Percentiles rank a stretch among this genome's conserved stretches.
These are phyloP conservation scores for Procapra przewalskii DNA, from an alignment of 2,113 vertebrate genomes.

Conservation along the genomic window DNA sequence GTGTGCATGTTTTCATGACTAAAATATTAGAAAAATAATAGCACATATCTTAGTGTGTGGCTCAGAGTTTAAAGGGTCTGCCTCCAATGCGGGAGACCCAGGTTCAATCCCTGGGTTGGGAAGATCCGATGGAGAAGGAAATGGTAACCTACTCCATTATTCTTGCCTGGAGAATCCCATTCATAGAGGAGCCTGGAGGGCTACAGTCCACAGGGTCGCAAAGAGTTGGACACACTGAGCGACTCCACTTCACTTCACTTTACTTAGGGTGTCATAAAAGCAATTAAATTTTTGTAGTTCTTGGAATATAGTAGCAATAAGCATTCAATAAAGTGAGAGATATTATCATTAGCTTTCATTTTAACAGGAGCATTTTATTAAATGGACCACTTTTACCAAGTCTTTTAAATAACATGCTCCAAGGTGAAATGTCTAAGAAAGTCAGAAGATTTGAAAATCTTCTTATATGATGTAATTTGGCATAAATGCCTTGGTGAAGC, in stretches of 20 bases:
- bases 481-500: background rate
- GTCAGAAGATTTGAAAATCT: background rate
- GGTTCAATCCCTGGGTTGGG: no score
- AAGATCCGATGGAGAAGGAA: no score
- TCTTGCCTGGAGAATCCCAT: no score
- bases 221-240: fast-evolving
- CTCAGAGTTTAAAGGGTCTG: no score
- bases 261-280: background rate
- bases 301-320: background rate
- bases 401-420: background rate
- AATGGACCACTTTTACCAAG: background rate
- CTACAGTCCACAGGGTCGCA: no score
- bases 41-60: background rate
- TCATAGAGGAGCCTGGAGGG: no score
- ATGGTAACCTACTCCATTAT: no score
- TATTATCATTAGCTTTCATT: background rate
- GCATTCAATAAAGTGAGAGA: background rate
- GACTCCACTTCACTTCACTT: background rate
- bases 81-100: no score
- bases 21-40: background rate
- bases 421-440: background rate
- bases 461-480: background rate
- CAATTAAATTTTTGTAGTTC: background rate
- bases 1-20: background rate
- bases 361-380: background rate